These are phyloP conservation scores for Urocitellus parryii DNA, from an alignment of 2,113 vertebrate genomes.

Conservation along the genomic window DNA sequence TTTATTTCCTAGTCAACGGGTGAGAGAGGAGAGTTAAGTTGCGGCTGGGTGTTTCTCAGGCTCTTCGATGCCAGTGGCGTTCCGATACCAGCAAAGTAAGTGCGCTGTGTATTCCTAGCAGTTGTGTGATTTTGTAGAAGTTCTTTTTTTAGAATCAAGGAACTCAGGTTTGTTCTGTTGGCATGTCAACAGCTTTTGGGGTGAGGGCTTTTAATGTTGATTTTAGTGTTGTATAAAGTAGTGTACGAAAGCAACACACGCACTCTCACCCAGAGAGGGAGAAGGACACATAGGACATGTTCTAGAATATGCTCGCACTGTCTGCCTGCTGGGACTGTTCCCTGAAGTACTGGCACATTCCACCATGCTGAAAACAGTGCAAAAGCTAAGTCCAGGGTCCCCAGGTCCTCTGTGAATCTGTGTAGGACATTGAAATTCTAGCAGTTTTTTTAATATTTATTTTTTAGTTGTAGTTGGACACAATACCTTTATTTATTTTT, in stretches of 20 bases:
- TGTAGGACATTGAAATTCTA: background rate
- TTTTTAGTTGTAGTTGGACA: too few species aligned
- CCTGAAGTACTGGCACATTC: background rate
- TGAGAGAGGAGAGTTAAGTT: conserved; percentile 96
- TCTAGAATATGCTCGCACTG: background rate
- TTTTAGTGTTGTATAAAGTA: background rate
- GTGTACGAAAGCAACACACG: accelerated
- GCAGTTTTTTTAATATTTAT: too few species aligned
- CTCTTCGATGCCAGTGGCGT: conserved; percentile 91
- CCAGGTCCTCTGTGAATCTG: background rate
- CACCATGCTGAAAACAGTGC: background rate
- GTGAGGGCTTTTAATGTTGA: background rate
- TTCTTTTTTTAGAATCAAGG: background rate
- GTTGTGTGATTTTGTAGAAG: background rate
- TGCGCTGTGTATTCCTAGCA: background rate
- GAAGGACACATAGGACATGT: background rate
- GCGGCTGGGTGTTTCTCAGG: conserved; percentile 96
- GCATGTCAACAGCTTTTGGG: background rate
- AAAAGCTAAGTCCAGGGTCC: background rate
- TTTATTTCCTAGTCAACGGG: conserved; percentile 91
- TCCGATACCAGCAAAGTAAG: conserved; percentile 91
- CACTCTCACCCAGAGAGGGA: background rate
- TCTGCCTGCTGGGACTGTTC: background rate
- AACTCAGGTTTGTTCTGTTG: background rate
- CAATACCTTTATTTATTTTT: too few species aligned